Percentiles rank a stretch among this genome's conserved stretches.
Evolutionary conservation across 2,888 invertebrate genomes (phyloP).

Genomic region (Herminia tarsipennalis): DNA sequence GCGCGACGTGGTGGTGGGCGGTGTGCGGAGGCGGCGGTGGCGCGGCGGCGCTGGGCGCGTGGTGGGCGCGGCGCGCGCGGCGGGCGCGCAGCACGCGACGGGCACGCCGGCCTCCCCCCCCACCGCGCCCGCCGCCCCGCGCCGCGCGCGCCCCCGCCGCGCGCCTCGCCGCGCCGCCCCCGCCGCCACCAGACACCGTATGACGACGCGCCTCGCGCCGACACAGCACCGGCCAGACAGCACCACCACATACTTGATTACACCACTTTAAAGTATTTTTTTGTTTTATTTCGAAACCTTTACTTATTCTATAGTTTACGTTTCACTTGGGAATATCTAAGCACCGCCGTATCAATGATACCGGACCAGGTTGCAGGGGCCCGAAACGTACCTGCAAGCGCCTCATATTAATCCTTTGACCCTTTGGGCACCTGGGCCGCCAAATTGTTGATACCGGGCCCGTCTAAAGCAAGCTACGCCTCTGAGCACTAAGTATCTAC

Average conservation of each 20-base stretch:
- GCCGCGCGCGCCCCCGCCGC: conserved; percentile 76
- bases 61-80: conserved; percentile 54
- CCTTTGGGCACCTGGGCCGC: no score
- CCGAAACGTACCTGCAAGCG: no score
- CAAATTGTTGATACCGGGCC: no score
- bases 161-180: conserved; percentile 63
- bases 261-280: conserved; percentile 68
- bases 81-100: conserved; percentile 49
- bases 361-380: no score
- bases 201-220: conserved; percentile 66
- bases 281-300: conserved; percentile 61
- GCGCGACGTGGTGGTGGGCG: conserved; percentile 53
- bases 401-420: no score
- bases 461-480: no score
- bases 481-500: no score
- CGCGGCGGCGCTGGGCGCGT: conserved; percentile 49
- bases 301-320: no score
- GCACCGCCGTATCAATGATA: no score
- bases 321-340: no score
- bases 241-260: conserved; percentile 63
- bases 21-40: conserved; percentile 56
- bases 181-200: conserved; percentile 70
- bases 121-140: conserved; percentile 70
- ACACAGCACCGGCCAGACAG: conserved; percentile 45
- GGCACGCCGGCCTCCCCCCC: conserved; percentile 64